Conservation (phyloP, 2,797 vertebrate species). For the Sebastiscus tertius region DNA sequence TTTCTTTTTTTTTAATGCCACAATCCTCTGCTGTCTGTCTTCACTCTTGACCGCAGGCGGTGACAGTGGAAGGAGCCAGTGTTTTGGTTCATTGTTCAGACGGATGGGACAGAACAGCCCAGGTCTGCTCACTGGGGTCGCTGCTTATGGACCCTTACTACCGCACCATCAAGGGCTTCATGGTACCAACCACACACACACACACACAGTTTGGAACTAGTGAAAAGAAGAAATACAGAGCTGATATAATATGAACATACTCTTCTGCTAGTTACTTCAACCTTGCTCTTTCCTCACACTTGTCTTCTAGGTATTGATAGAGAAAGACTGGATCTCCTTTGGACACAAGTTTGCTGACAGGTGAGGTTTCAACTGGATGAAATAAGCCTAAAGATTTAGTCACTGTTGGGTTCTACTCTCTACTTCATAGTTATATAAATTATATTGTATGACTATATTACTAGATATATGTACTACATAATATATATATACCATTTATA, state of each 20-base stretch:
- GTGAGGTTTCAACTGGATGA: slow-evolving; percentile 69
- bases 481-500: background rate
- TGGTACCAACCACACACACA: slow-evolving; percentile 80
- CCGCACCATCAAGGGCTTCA: slow-evolving; percentile 96
- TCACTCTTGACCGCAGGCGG: slow-evolving; percentile 80
- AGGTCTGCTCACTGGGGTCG: slow-evolving; percentile 94
- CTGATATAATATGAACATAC: background rate
- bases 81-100: slow-evolving; percentile 98
- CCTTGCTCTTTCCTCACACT: background rate
- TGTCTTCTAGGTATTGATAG: slow-evolving; percentile 91
- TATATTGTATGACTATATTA: background rate
- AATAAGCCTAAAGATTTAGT: background rate
- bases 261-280: background rate
- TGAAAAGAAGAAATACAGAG: background rate
- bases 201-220: background rate
- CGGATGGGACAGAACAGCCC: slow-evolving; percentile 97
- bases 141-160: slow-evolving; percentile 97
- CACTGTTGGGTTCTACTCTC: background rate
- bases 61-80: slow-evolving; percentile 91
- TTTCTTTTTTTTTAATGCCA: background rate
- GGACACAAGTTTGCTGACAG: slow-evolving; percentile 99
- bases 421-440: background rate
- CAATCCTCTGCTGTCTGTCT: background rate
- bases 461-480: background rate
- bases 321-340: slow-evolving; percentile 99